Base-by-base conservation (phyloP, 2,797 vertebrate species). In the Phalanger gymnotis region DNA sequence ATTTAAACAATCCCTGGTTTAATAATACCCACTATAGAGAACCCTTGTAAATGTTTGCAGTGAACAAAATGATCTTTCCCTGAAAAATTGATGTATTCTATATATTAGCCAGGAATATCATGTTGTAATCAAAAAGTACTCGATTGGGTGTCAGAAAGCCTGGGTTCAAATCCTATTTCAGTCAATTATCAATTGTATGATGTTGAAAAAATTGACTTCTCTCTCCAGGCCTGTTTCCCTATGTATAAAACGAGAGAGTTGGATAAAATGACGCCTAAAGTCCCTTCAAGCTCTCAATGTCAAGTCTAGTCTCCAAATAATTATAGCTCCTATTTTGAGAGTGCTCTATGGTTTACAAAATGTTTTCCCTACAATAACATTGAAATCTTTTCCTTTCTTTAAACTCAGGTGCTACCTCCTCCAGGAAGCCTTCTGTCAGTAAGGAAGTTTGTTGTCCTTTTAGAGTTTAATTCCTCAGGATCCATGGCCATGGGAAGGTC, bases 51-150 rank as follows among this genome's bases (percentile, higher is more conserved):
- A 93, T 61, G 52, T 91, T 93, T 94, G 54, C 16, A 90, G 93
- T 92, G 54, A 81, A 22, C 92, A 92, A 54, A 94, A 90, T 58
- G 93, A 56, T 11, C 1, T 90, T 90, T 94, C 57, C 91, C 53
- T 95, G 91, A 93, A 92, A 81, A 47, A 91, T 58, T 52, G n/a
- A 58, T n/a, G 51, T 93, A 58, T 92, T 95, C 53, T 93, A 54
- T 2, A 0, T 52, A 53, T 53, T 55, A 47, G 11, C 4, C 4
- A 93, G 90, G 13, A 92, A 55, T 73, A 92, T 57, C 31, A 91
- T 73, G 47, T 90, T n/a, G 52, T 54, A 0, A 91, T 54, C 28
- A 53, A 5, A 66, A 73, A 73, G 16, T 40, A 9, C n/a, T 9
- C 22, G 16, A 73, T 1, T 47, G 40, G 40, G 19, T 81, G 22